Conservation (phyloP, 2,888 invertebrate genomes). For the Prosopocoilus inquinatus region DNA sequence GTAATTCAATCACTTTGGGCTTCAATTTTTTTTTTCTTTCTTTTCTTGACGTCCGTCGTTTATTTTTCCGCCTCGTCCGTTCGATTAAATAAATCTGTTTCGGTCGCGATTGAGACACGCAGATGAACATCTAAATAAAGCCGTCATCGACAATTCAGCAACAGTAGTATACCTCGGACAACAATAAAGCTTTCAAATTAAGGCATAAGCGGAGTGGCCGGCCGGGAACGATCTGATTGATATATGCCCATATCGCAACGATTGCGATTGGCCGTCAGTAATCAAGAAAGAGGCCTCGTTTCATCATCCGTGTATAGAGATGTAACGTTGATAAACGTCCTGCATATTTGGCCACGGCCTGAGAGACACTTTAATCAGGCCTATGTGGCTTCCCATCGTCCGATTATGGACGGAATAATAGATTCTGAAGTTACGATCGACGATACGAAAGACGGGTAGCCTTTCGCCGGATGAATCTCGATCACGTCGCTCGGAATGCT, state of each 20-base stretch:
- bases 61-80: too few species aligned
- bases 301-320: slow-evolving; percentile 18
- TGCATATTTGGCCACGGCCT: slow-evolving; percentile 6
- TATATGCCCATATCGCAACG: slow-evolving; percentile 9
- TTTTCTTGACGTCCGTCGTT: too few species aligned
- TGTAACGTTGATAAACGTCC: slow-evolving; percentile 14
- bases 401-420: slow-evolving; percentile 17
- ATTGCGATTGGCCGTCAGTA: slow-evolving; percentile 11
- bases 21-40: too few species aligned
- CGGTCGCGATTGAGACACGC: too few species aligned
- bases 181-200: slow-evolving; percentile 16
- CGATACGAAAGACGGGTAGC: slow-evolving; percentile 12
- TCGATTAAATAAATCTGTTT: too few species aligned
- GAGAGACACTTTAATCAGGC: slow-evolving; percentile 17
- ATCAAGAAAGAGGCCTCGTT: slow-evolving; percentile 9
- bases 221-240: slow-evolving; percentile 6
- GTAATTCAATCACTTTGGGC: too few species aligned
- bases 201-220: slow-evolving; percentile 2
- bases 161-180: too few species aligned
- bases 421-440: slow-evolving; percentile 9
- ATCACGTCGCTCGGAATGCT: not conserved
- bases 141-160: too few species aligned
- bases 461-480: not conserved
- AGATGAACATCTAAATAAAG: too few species aligned
- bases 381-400: slow-evolving; percentile 12